phyloP scores from a whole-genome alignment of 2,113 vertebrate genomes.

The Oryzias woworae region DNA sequence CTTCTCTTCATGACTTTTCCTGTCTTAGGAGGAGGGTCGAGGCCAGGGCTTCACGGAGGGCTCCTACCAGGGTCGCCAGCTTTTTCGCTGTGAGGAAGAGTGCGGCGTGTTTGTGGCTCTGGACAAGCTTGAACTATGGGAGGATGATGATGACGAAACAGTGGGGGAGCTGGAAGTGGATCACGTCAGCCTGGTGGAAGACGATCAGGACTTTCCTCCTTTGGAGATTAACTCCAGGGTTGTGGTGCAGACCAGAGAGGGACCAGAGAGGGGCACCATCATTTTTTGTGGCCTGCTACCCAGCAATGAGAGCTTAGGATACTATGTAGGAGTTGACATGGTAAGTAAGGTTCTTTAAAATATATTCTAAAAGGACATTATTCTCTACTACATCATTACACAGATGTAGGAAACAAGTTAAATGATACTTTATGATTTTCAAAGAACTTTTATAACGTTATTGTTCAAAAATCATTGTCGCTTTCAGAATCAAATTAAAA shows the following conservation, averaged over 20 bases:
- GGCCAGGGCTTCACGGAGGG: conserved; percentile 97
- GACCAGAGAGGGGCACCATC: conserved; percentile 91
- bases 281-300: conserved; percentile 97
- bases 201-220: conserved; percentile 86
- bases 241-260: conserved; percentile 90
- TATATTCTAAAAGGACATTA: background rate
- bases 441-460: too few relatives aligned
- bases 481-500: too few relatives aligned
- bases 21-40: conserved; percentile 90
- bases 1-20: conserved; percentile 10
- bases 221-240: conserved; percentile 96
- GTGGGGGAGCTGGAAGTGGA: conserved; percentile 88
- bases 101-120: conserved; percentile 96
- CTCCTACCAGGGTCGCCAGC: conserved; percentile 93
- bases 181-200: conserved; percentile 83
- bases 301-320: conserved; percentile 93
- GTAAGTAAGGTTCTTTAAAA: conserved; percentile 74
- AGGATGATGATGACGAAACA: conserved; percentile 80
- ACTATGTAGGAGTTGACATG: conserved; percentile 98
- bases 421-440: too few relatives aligned
- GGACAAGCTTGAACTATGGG: conserved; percentile 92
- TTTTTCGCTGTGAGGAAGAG: conserved; percentile 96
- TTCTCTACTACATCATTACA: background rate
- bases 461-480: too few relatives aligned
- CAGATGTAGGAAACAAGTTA: background rate